Percentiles rank a stretch among this genome's conserved stretches.
Evolutionary conservation across 2,797 vertebrate species (phyloP).

Genomic region (Amphiprion clarkii): DNA sequence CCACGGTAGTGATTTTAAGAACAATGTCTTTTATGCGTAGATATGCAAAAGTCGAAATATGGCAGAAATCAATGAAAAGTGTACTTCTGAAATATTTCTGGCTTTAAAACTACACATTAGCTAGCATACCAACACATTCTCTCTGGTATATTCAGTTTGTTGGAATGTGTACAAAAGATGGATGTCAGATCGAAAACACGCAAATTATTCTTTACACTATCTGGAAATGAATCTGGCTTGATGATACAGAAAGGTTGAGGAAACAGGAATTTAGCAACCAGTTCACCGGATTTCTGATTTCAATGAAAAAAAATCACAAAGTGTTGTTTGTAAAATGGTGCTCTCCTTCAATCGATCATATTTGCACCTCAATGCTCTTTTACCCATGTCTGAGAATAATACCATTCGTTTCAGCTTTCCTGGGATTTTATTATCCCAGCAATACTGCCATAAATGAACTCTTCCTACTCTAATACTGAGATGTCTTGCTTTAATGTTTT

Average conservation of each 20-base stretch:
- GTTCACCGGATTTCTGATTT: not conserved
- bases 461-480: not conserved
- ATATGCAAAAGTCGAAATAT: not conserved
- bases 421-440: conserved; percentile 6
- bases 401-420: too few relatives aligned
- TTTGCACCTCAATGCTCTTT: not conserved
- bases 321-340: conserved; percentile 19
- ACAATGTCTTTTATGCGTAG: conserved; percentile 3
- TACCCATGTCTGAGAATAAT: too few relatives aligned
- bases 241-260: not conserved
- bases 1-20: conserved; percentile 7
- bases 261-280: not conserved
- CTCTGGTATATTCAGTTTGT: not conserved
- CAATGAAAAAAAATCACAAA: conserved; percentile 10
- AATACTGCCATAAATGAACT: not conserved
- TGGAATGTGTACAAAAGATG: not conserved
- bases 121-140: conserved; percentile 20
- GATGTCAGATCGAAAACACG: not conserved
- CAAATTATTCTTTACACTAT: conserved; percentile 4
- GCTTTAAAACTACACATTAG: not conserved
- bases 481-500: conserved; percentile 7
- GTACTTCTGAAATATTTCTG: not conserved
- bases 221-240: not conserved
- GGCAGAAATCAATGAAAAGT: not conserved
- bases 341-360: not conserved